phyloP scores from a whole-genome alignment of 2,888 invertebrate species.

The Nowickia ferox region DNA sequence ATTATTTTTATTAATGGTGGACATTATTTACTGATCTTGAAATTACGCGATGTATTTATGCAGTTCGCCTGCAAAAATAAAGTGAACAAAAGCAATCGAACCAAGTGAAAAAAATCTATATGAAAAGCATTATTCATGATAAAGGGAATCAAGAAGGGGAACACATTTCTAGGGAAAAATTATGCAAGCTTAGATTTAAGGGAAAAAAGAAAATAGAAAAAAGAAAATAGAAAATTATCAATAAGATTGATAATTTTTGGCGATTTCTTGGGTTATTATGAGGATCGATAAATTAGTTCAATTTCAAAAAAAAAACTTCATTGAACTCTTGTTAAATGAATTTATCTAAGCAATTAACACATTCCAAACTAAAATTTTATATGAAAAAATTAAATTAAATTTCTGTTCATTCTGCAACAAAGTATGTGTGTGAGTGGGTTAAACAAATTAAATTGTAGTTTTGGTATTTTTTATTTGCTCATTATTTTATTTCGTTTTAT shows the following conservation, averaged over 20 bases:
- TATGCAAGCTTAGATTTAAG: too few species aligned
- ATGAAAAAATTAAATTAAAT: constrained; percentile 7
- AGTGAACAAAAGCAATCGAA: too few species aligned
- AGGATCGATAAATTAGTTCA: not conserved
- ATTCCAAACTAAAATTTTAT: not conserved
- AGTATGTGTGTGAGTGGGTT: constrained; percentile 51
- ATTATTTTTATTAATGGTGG: too few species aligned
- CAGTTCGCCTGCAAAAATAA: too few species aligned
- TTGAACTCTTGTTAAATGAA: constrained; percentile 33
- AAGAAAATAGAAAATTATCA: too few species aligned
- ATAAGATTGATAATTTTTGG: not conserved
- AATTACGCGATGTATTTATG: too few species aligned
- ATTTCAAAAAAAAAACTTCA: constrained; percentile 35
- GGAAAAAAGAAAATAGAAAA: too few species aligned
- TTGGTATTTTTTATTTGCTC: not conserved
- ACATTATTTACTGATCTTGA: too few species aligned
- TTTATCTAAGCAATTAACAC: constrained; percentile 57
- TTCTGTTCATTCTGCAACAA: constrained; percentile 22
- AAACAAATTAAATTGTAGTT: constrained; percentile 41
- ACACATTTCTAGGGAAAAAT: too few species aligned
- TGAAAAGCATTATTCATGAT: too few species aligned
- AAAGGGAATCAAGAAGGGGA: too few species aligned
- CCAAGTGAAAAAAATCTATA: too few species aligned
- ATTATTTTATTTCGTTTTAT: constrained; percentile 6
- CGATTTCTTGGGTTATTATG: not conserved